Percentiles rank a stretch among this genome's conserved stretches.
phyloP scores from a whole-genome alignment of 2,113 vertebrate genomes.

The Pseudorectes ferrugineus region DNA sequence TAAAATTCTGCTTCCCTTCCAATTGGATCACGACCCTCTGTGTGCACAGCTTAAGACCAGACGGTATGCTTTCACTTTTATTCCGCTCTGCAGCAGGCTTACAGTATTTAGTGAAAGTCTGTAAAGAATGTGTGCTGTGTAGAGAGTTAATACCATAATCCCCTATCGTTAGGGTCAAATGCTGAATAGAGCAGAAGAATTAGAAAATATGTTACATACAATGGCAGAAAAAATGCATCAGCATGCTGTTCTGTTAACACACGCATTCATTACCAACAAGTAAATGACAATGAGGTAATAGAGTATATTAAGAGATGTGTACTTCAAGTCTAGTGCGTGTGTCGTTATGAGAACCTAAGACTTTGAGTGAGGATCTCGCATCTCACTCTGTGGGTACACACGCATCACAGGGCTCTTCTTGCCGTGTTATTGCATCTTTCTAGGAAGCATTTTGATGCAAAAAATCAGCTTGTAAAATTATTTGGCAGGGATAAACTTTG shows the following conservation, averaged over 20 bases:
- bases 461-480: constrained; percentile 28
- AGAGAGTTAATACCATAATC: constrained; percentile 87
- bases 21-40: constrained; percentile 87
- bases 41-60: constrained; percentile 85
- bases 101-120: constrained; percentile 87
- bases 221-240: constrained; percentile 79
- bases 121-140: constrained; percentile 84
- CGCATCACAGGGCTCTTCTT: not conserved
- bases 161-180: constrained; percentile 84
- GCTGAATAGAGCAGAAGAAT: constrained; percentile 82
- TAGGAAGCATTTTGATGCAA: constrained; percentile 28
- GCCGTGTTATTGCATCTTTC: not conserved
- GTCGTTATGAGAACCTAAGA: constrained; percentile 1
- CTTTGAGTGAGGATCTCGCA: not conserved
- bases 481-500: not conserved
- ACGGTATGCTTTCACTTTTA: constrained; percentile 87
- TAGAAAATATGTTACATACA: constrained; percentile 81
- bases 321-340: not conserved
- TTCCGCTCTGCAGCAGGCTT: constrained; percentile 82
- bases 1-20: constrained; percentile 83
- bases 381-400: not conserved
- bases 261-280: constrained; percentile 56
- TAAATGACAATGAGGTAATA: constrained; percentile 61
- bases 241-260: constrained; percentile 69
- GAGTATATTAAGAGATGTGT: constrained; percentile 39